Base-by-base conservation (phyloP, 2,888 invertebrate genomes). In the Nipponacmea schrenckii region DNA sequence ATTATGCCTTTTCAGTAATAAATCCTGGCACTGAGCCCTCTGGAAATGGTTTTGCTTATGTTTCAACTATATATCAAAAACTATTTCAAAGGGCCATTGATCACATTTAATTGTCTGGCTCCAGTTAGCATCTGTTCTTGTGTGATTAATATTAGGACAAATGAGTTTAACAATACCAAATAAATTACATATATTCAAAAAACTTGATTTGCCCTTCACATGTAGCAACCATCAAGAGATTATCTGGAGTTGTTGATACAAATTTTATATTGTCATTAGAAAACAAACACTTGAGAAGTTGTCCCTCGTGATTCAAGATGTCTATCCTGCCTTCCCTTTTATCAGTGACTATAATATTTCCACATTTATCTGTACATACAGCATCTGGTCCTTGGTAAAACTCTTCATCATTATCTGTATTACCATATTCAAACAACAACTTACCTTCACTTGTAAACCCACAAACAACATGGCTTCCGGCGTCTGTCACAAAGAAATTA, bases 371-470 rank as follows among this genome's bases (percentile, higher is more conserved):
- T 3, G 79, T 75, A 50, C 81, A 80, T 14, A 85, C 79, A n/a
- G 79, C 72, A 72, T 85, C 84, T 1, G 85, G 85, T 0, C 84
- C 84, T 69, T 83, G 81, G 48, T 83, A 85, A 10, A 83, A 74
- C 46, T 82, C 82, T 64, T 83, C 83, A 24, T 82, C 80, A 45
- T 77, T 77, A 69, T 85, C 85, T 10, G 74, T 79, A 72, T 82
- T 83, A 20, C 84, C 84, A 66, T 83, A 83, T 67, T 82, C 81
- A 72, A 85, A 84, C 64, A 84, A 64, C 7, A 85, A 78, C 39
- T 82, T 79, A 8, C 84, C 84, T 1, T 75, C 69, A 24, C 75
- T 68, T 67, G 80, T 79, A 67, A 83, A 81, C 8, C 81, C 84
- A 14, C 79, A 75, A 24, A 84, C 81, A 62, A 79, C 78, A 70